Evolutionary conservation across 2,797 vertebrate genomes (phyloP).

Genomic region (Anguilla megastoma): DNA sequence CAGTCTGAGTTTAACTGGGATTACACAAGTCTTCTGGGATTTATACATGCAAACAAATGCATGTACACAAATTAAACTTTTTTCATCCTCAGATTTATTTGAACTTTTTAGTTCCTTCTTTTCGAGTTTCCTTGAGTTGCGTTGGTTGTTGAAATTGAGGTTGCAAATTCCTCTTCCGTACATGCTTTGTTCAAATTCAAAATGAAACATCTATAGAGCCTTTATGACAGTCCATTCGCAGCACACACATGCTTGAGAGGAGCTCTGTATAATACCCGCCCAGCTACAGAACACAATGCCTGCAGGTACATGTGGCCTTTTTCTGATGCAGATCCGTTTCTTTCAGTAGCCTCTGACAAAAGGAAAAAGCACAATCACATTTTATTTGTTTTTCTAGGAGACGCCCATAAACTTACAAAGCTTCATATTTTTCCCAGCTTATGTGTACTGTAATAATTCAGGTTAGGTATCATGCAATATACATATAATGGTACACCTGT

Average conservation of each 20-base stretch:
- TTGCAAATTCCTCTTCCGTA: not conserved
- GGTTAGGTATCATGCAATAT: not conserved
- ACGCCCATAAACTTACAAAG: not conserved
- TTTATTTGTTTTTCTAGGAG: not conserved
- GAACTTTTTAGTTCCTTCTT: not conserved
- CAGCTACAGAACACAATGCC: not conserved
- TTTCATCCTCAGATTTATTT: not conserved
- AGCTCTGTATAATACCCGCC: not conserved
- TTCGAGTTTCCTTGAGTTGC: not conserved
- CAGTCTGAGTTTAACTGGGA: not conserved
- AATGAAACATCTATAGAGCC: not conserved
- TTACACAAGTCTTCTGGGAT: not conserved
- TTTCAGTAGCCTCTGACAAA: not conserved
- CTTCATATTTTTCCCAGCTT: not conserved
- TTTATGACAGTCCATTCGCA: not conserved
- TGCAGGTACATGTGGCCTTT: not conserved
- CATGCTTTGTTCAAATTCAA: not conserved
- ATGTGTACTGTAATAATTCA: not conserved
- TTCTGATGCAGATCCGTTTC: not conserved
- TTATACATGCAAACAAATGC: not conserved
- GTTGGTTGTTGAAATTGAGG: not conserved
- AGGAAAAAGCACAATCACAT: not conserved
- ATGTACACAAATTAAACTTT: not conserved
- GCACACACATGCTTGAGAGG: not conserved
- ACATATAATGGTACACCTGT: not conserved